These are phyloP conservation scores for Meandrusa payeni DNA, from an alignment of 2,888 invertebrate species.

Conservation along the genomic window DNA sequence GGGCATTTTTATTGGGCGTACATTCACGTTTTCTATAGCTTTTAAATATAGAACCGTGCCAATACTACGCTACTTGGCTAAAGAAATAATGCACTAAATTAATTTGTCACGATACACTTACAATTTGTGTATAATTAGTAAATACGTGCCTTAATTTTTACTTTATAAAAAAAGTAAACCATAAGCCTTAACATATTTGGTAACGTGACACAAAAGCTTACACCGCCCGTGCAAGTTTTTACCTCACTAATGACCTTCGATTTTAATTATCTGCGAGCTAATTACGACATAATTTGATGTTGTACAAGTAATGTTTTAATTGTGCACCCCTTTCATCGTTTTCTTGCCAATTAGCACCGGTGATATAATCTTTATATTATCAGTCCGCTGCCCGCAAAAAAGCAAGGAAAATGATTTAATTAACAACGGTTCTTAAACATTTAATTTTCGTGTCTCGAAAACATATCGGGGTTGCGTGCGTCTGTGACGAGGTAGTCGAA, in stretches of 20 bases:
- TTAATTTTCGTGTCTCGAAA: conserved; percentile 25
- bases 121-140: conserved; percentile 1
- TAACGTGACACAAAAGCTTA: conserved; percentile 54
- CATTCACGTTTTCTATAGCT: no score
- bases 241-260: conserved; percentile 66
- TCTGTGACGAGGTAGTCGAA: conserved; percentile 26
- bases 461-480: conserved; percentile 34
- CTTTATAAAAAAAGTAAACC: conserved; percentile 10
- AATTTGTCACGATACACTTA: no score
- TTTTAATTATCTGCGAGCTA: conserved; percentile 69
- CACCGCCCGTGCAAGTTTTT: conserved; percentile 69
- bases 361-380: conserved; percentile 63
- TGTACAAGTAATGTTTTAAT: conserved; percentile 75
- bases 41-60: no score
- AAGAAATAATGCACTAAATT: no score
- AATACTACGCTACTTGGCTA: no score
- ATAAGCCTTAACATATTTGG: conserved; percentile 38
- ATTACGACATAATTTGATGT: conserved; percentile 74
- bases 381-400: conserved; percentile 27
- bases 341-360: conserved; percentile 55
- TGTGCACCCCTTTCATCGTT: conserved; percentile 58
- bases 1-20: no score
- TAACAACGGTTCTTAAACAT: conserved; percentile 24
- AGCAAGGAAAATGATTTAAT: conserved; percentile 34
- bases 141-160: conserved; percentile 3